Base-by-base conservation (phyloP, 2,113 vertebrate species). In the Clarias batrachus region DNA sequence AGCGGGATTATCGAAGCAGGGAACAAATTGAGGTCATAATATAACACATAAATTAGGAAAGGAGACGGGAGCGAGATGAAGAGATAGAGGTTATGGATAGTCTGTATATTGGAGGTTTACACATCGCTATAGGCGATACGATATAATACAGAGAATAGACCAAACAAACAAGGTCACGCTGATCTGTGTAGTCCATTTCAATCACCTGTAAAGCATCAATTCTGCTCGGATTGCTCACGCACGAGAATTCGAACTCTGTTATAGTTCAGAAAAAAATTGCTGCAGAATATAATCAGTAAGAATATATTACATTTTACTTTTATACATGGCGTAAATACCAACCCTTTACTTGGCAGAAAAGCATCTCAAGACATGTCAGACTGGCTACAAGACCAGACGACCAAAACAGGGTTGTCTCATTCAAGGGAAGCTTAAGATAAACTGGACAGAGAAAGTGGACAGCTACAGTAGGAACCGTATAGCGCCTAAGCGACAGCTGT, bases 11-110 rank as follows among this genome's bases (percentile, higher is more conserved):
- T 94, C 93, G 92, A 86, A 89, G 77, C 73, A 86, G 87, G 89
- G 88, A 88, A 90, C 90, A 92, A 93, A 93, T 92, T 90, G 88
- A 88, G 90, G 88, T 90, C 87, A 90, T 90, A 89, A 90, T 90
- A 92, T 88, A 92, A 94, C 88, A 9, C 1, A 89, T 92, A 91
- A 90, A 92, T 90, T 91, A 91, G 25, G 88, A 87, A 60, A 77
- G 63, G 81, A 66, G 81, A n/a, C 79, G 82, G 79, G 66, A 85
- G 82, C 65, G 3, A 70, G 48, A 48, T 65, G 78, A 30, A 65
- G 63, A 57, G 74, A 81, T 9, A 54, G 60, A 65, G 70, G 54
- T 33, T 83, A 65, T 76, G 82, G 37, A 73, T 23, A 41, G 70
- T 12, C 21, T 21, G 33, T 48, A 3, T 23, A 19, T 2, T 52